Evolutionary conservation across 2,888 invertebrate genomes (phyloP).

Genomic region (Coelopa pilipes): DNA sequence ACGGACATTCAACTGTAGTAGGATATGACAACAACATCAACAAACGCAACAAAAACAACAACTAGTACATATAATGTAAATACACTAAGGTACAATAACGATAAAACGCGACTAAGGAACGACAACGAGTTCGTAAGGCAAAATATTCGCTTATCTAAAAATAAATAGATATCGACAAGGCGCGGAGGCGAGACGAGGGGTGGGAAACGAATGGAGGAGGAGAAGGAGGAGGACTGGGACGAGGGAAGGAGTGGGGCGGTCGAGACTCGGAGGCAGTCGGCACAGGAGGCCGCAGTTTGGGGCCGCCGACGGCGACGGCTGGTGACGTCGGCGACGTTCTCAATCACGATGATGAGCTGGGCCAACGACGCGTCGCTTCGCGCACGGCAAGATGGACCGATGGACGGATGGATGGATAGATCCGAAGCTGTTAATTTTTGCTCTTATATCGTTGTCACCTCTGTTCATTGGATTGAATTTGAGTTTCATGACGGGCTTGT

Average conservation of each 20-base stretch:
- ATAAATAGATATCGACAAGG: conserved; percentile 3
- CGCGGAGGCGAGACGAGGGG: neutral
- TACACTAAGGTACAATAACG: neutral
- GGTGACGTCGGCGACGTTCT: neutral
- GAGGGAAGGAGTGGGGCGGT: no score
- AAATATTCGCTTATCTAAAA: conserved; percentile 4
- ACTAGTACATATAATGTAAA: no score
- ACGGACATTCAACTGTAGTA: no score
- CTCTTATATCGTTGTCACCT: conserved; percentile 20
- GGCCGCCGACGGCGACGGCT: neutral
- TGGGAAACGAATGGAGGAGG: neutral
- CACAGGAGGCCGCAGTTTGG: no score
- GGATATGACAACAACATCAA: no score
- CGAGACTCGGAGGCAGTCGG: no score
- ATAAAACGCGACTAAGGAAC: neutral
- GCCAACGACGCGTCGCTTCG: neutral
- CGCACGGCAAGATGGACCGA: neutral
- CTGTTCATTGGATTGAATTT: conserved; percentile 13
- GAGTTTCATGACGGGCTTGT: conserved; percentile 26
- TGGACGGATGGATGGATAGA: neutral
- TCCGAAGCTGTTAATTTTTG: conserved; percentile 26
- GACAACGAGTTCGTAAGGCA: neutral
- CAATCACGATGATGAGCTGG: neutral
- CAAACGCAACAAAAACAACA: no score
- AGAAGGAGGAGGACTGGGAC: no score